Percentiles rank a stretch among this genome's conserved stretches.
Evolutionary conservation across 2,888 invertebrate species (phyloP).

Genomic region (Folsomia candida): DNA sequence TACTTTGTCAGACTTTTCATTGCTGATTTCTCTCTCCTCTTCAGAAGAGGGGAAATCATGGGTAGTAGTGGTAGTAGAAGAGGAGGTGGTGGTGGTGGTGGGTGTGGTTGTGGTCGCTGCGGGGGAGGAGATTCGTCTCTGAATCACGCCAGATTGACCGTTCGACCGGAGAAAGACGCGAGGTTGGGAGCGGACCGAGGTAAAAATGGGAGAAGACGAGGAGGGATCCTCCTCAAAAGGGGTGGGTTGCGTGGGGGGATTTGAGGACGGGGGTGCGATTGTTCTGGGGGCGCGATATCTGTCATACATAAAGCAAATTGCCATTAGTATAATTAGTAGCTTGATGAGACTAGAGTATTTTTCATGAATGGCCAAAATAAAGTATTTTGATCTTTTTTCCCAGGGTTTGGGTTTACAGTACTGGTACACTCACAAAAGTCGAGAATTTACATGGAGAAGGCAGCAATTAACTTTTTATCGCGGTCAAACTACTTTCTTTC

Average conservation of each 20-base stretch:
- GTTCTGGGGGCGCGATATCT: constrained; percentile 1
- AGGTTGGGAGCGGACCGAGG: neutral
- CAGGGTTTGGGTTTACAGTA: too few species aligned
- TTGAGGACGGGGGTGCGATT: neutral
- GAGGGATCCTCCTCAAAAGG: neutral
- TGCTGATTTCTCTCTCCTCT: neutral
- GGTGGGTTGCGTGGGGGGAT: neutral
- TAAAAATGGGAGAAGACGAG: neutral
- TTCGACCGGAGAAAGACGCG: constrained; percentile 16
- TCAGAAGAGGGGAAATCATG: neutral
- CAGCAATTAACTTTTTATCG: too few species aligned
- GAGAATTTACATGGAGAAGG: too few species aligned
- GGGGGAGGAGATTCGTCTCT: neutral
- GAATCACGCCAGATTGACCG: constrained; percentile 38
- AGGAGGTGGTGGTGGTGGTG: constrained; percentile 5
- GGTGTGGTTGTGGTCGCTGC: neutral
- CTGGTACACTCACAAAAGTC: too few species aligned
- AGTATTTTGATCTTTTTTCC: too few species aligned
- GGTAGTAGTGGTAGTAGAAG: constrained; percentile 1
- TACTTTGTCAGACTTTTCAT: neutral
- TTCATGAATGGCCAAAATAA: too few species aligned
- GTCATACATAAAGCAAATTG: neutral
- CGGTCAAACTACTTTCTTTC: too few species aligned
- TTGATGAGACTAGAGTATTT: too few species aligned
- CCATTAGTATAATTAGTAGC: neutral